A percentile compares a stretch with the other conserved stretches of the same genome.
phyloP scores from a whole-genome alignment of 2,113 vertebrate genomes.

The Dolichotis patagonum region DNA sequence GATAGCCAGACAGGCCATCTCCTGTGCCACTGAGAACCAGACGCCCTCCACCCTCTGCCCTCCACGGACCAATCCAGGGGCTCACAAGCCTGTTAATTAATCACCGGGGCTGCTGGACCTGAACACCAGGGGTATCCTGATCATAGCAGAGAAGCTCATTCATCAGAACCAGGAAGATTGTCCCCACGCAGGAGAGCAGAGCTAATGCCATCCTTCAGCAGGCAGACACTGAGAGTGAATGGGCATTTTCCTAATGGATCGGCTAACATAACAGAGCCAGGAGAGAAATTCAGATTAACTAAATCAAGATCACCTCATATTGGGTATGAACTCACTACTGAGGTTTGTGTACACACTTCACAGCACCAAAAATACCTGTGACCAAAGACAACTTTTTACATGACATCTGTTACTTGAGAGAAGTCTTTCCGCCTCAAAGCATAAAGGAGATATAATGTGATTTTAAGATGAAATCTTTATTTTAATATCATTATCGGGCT shows the following conservation, averaged over 20 bases:
- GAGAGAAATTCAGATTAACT: not conserved
- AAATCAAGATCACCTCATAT: not conserved
- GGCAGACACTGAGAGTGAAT: too few relatives aligned
- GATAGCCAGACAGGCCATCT: slow-evolving; percentile 66
- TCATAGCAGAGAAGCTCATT: rapidly evolving
- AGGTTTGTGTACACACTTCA: rapidly evolving
- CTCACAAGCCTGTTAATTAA: not conserved
- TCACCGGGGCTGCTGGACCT: not conserved
- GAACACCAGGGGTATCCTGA: not conserved
- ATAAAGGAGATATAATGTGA: not conserved
- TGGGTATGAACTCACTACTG: rapidly evolving
- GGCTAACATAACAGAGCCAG: not conserved
- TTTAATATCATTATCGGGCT: rapidly evolving
- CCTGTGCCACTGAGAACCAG: slow-evolving; percentile 66
- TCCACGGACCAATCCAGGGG: slow-evolving; percentile 65
- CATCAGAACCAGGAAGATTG: rapidly evolving
- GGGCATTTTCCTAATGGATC: not conserved
- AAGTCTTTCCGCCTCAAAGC: not conserved
- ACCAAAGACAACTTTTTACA: not conserved
- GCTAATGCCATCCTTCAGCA: not conserved
- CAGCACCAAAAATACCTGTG: not conserved
- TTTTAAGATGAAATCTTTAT: not conserved
- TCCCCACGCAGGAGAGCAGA: rapidly evolving
- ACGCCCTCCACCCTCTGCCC: slow-evolving; percentile 54
- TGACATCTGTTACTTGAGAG: not conserved